Base-by-base conservation (phyloP, 2,888 invertebrate genomes). In the Xanthia togata region DNA sequence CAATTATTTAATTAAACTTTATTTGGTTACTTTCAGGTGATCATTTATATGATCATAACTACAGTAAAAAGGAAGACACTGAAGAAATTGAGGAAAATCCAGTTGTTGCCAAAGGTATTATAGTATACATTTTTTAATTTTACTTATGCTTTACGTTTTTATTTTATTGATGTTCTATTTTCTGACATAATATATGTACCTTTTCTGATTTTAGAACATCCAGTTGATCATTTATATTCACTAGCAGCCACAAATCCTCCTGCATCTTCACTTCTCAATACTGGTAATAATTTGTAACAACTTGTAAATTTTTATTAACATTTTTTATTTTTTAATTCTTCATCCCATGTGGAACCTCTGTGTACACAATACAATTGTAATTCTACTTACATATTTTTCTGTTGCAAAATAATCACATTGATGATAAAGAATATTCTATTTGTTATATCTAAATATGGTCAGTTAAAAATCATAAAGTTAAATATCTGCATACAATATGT, bases 171-270 rank as follows among this genome's bases (percentile, higher is more conserved):
- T 44, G 14, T 70, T 41, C 1, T 23, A 8, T n/a, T 23, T 70
- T 44, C 57, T 70, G 31, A 59, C n/a, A n/a, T n/a, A n/a, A n/a
- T 35, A 23, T 50, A 67, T 2, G 44, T 44, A 3, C 35, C 14
- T 23, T 59, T 70, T 44, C n/a, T 44, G 23, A 70, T 70, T 70
- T 41, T 59, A 70, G 70, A 70, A 44, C 14, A 70, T 44, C 70
- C 70, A 44, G 70, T 70, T 70, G 70, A 70, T 70, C 41, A 70
- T 59, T 57, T 59, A 59, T 59, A 59, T 70, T 59, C 44, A 59
- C 59, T 14, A 31, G 2, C 14, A 23, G 70, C 57, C 6, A 11
- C 20, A 44, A 3, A 47, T 12, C 47, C 65, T 31, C 8, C 44
- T 44, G 59, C 59, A 59, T 59, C 70, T 41, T 59, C n/a, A 70